Base-by-base conservation (phyloP, 2,797 vertebrate genomes). In the Bufotes viridis region DNA sequence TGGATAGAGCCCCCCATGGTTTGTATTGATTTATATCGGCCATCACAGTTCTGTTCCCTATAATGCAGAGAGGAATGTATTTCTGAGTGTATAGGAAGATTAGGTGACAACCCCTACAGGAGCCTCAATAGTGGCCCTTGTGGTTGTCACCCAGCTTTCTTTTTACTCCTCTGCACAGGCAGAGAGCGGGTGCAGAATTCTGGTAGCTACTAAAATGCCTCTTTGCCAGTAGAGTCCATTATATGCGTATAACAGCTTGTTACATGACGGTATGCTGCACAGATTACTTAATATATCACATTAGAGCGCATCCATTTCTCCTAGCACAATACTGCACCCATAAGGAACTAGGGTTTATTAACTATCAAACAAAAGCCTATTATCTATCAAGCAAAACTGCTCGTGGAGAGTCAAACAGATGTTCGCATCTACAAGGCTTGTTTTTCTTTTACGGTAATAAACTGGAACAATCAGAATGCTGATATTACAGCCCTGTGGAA, bases 281-380 rank as follows among this genome's bases (percentile, higher is more conserved):
- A 78, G 84, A 78, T 86, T 79, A 78, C 75, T 78, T 86, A 79
- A 86, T 86, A 78, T 79, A 79, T 86, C 75, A 86, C 84, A 69
- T 78, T 79, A 86, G 60, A 79, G 26, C 58, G 34, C 84, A 42
- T 78, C 58, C 72, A 63, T 85, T 65, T n/a, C 74, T 86, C 24
- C 84, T 65, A 26, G 74, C 84, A 78, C 60, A 85, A 42, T 81
- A 82, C 70, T 81, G 57, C 69, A 82, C 79, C 86, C 86, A 87
- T 87, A 87, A 87, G 86, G 69, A 82, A 87, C 67, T 7, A 22
- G 67, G 72, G 67, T 87, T 63, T 87, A 87, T 87, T 87, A 87
- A 81, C 86, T 63, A 87, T 75, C 78, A 81, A 81, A 75, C 78
- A 81, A 81, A 87, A 82, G 74, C 79, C 78, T 82, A 86, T 79